phyloP scores from a whole-genome alignment of 2,113 vertebrate genomes.

The Nematolebias whitei region DNA sequence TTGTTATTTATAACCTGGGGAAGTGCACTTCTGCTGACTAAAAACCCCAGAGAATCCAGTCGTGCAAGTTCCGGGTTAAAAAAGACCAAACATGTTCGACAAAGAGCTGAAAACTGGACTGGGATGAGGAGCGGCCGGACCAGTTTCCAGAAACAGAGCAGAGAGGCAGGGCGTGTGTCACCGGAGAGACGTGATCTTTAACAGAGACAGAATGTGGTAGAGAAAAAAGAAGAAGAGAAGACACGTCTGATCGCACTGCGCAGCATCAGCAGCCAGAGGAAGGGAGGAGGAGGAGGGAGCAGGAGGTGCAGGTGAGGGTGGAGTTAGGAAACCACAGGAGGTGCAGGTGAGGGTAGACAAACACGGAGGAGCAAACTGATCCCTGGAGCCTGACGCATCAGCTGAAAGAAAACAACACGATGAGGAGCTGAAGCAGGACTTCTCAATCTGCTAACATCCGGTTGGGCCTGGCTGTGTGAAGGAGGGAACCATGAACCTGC shows the following conservation, averaged over 20 bases:
- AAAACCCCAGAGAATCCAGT: conserved; percentile 44
- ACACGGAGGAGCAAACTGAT: conserved; percentile 54
- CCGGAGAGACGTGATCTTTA: neutral
- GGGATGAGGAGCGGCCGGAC: conserved; percentile 51
- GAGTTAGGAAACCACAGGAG: conserved; percentile 52
- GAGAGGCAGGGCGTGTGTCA: conserved; percentile 8
- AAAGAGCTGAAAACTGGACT: conserved; percentile 39
- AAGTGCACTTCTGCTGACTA: neutral
- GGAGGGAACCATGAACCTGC: conserved; percentile 20
- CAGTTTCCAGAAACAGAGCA: conserved; percentile 59
- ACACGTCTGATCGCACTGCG: conserved; percentile 2
- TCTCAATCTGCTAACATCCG: conserved; percentile 21
- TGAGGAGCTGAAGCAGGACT: conserved; percentile 34
- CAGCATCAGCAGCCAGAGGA: neutral
- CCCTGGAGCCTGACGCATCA: conserved; percentile 45
- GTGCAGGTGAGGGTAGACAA: conserved; percentile 53
- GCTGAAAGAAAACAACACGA: conserved; percentile 40
- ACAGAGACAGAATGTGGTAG: conserved; percentile 8
- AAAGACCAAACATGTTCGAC: conserved; percentile 20
- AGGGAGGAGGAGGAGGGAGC: neutral
- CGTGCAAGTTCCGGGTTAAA: conserved; percentile 51
- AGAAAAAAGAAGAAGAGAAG: neutral
- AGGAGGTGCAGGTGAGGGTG: conserved; percentile 63
- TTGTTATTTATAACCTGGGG: too few species aligned
- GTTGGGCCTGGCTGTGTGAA: conserved; percentile 24